Conservation (phyloP, 1,140 invertebrate species). For the Drosophila parabipectinata region DNA sequence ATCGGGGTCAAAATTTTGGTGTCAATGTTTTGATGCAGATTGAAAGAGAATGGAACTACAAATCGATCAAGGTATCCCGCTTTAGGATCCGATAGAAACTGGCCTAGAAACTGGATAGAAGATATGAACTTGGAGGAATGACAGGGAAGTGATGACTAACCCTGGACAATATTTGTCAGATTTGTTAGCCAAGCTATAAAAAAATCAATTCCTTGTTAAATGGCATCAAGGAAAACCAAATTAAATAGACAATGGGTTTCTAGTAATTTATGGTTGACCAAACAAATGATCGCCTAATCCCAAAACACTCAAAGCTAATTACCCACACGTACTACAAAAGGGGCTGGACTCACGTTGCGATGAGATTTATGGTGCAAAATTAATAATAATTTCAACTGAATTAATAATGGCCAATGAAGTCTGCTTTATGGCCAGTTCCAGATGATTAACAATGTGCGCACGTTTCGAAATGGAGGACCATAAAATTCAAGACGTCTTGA, state of each 20-base stretch:
- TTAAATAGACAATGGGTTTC: neutral
- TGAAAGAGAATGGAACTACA: too few species aligned
- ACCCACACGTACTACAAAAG: conserved; percentile 61
- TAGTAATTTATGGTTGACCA: conserved; percentile 30
- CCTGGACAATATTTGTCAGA: neutral
- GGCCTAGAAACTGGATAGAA: too few species aligned
- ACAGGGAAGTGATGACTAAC: too few species aligned
- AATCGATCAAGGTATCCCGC: too few species aligned
- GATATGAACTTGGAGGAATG: too few species aligned
- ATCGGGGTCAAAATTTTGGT: too few species aligned
- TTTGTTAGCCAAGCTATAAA: neutral
- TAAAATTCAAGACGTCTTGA: conserved; percentile 47
- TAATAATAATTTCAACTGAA: conserved; percentile 78
- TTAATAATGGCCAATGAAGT: conserved; percentile 63
- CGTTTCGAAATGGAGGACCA: conserved; percentile 44
- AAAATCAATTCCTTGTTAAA: neutral
- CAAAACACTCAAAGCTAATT: conserved; percentile 59
- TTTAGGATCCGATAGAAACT: too few species aligned
- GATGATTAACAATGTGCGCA: conserved; percentile 76
- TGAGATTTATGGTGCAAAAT: conserved; percentile 71
- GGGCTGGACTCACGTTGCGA: conserved; percentile 28
- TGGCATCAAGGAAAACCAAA: neutral
- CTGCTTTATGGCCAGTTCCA: conserved; percentile 34
- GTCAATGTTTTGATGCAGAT: too few species aligned
- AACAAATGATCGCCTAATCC: conserved; percentile 34